Percentiles rank a stretch among this genome's conserved stretches.
Conservation (phyloP, 2,888 invertebrate genomes). For the Scaptodrosophila latifasciaeformis region DNA sequence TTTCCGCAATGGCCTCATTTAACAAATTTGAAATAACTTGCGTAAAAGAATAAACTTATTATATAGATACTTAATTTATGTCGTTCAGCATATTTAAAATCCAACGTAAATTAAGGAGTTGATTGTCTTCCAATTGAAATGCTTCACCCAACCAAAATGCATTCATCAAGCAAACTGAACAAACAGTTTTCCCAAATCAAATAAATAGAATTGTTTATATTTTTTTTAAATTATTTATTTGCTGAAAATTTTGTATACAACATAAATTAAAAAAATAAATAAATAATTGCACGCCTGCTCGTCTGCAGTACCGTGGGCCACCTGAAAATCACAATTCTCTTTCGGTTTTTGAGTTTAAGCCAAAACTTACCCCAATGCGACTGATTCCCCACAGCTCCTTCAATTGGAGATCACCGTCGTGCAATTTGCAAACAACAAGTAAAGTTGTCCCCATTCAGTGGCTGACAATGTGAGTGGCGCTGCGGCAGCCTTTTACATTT, state of each 20-base stretch:
- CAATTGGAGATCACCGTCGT: slow-evolving; percentile 9
- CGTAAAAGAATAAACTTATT: too few species aligned
- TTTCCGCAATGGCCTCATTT: too few species aligned
- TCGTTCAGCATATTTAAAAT: too few species aligned
- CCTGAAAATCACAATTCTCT: slow-evolving; percentile 36
- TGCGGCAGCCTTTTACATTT: slow-evolving; percentile 48
- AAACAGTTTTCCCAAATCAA: too few species aligned
- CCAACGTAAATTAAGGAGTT: too few species aligned
- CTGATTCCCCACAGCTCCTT: neutral
- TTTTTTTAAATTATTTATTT: too few species aligned
- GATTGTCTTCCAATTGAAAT: too few species aligned
- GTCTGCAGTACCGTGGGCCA: neutral
- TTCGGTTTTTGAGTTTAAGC: slow-evolving; percentile 19
- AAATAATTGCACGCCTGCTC: neutral
- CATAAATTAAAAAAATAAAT: neutral
- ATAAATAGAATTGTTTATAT: too few species aligned
- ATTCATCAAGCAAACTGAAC: too few species aligned
- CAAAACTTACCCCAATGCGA: slow-evolving; percentile 37
- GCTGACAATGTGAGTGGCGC: slow-evolving; percentile 40
- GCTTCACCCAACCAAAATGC: too few species aligned
- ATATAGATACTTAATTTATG: too few species aligned
- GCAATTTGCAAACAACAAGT: slow-evolving; percentile 3
- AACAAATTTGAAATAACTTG: too few species aligned
- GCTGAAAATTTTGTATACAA: neutral
- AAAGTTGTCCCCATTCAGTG: slow-evolving; percentile 18